Percentiles rank a stretch among this genome's conserved stretches.
Evolutionary conservation across 1,140 invertebrate genomes (phyloP).

Genomic region (Pseudoatta argentina): DNA sequence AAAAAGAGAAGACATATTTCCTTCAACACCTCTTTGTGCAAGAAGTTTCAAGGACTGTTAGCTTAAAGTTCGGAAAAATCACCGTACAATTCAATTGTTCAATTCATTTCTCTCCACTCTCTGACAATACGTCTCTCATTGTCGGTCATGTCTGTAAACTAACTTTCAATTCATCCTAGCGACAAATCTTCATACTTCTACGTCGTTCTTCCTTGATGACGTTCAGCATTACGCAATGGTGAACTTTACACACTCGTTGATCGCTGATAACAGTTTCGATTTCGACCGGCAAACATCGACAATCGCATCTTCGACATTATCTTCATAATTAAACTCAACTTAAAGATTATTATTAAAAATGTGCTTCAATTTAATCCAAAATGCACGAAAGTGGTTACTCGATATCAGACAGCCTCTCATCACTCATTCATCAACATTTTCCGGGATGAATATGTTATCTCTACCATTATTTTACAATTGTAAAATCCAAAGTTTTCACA

Average conservation of each 20-base stretch:
- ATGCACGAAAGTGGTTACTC: not conserved
- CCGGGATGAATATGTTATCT: not conserved
- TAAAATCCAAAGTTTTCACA: slow-evolving; percentile 7
- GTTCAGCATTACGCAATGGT: slow-evolving; percentile 11
- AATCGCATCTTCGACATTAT: not conserved
- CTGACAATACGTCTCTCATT: not conserved
- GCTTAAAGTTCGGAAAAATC: not conserved
- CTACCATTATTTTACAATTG: not conserved
- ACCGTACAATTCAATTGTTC: not conserved
- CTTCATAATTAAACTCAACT: slow-evolving; percentile 12
- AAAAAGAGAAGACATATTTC: not conserved
- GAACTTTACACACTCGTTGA: slow-evolving; percentile 31
- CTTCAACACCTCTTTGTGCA: not conserved
- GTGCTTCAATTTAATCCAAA: not conserved
- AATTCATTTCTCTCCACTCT: not conserved
- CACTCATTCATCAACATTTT: slow-evolving; percentile 31
- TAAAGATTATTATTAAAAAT: not conserved
- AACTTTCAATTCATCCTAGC: not conserved
- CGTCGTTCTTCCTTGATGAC: not conserved
- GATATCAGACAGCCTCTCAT: not conserved
- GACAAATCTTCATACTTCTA: slow-evolving; percentile 8
- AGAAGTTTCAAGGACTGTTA: not conserved
- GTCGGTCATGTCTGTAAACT: not conserved
- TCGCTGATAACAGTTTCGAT: not conserved
- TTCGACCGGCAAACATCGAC: not conserved